phyloP scores from a whole-genome alignment of 2,113 vertebrate species.

The Equus przewalskii region DNA sequence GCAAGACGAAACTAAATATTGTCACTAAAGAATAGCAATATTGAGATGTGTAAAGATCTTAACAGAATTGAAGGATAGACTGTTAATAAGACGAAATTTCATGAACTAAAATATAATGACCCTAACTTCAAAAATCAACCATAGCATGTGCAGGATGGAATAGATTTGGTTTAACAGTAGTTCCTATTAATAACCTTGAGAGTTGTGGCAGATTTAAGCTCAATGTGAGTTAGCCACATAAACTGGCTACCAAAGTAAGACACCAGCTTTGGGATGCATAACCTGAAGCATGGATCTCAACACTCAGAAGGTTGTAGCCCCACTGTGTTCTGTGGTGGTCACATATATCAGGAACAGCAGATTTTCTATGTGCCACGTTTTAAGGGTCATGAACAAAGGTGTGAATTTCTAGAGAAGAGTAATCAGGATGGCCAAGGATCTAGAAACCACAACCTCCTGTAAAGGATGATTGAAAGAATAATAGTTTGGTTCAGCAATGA shows the following conservation, averaged over 20 bases:
- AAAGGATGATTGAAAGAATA: not conserved
- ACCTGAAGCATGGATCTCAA: not conserved
- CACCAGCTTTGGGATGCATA: not conserved
- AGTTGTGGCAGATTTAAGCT: not conserved
- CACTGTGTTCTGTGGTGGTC: not conserved
- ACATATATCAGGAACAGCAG: not conserved
- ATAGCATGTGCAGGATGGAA: not conserved
- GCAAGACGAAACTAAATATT: not conserved
- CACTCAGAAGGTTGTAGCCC: not conserved
- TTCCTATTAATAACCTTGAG: not conserved
- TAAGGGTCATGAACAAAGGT: not conserved
- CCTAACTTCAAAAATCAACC: conserved; percentile 13
- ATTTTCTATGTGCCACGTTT: not conserved
- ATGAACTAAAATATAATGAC: not conserved
- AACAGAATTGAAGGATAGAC: not conserved
- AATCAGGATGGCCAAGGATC: not conserved
- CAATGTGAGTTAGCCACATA: not conserved
- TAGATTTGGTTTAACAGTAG: not conserved
- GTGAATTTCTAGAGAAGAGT: not conserved
- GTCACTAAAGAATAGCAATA: not conserved
- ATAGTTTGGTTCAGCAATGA: not conserved
- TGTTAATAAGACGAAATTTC: not conserved
- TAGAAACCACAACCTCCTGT: not conserved
- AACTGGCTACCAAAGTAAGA: not conserved
- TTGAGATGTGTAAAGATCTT: not conserved